Evolutionary conservation across 2,113 vertebrate species (phyloP).

Genomic region (Probosciger aterrimus): DNA sequence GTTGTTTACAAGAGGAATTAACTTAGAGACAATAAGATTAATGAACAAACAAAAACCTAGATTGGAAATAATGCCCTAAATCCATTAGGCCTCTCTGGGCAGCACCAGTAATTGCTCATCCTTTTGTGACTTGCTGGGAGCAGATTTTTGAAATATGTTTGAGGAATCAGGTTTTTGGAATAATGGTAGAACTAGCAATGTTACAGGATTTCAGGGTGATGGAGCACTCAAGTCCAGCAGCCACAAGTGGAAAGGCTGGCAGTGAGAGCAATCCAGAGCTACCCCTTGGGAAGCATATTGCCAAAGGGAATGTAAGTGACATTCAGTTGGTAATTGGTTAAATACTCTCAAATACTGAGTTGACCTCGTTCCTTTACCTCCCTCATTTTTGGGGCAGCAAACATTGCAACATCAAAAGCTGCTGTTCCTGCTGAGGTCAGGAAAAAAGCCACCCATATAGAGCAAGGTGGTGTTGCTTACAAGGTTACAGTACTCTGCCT

Average conservation of each 20-base stretch:
- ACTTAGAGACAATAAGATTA: not conserved
- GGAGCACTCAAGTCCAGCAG: not conserved
- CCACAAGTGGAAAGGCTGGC: not conserved
- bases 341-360: not conserved
- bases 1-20: not conserved
- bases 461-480: not conserved
- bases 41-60: not conserved
- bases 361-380: conserved; percentile 22
- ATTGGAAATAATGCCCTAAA: not conserved
- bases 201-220: not conserved
- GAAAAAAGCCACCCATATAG: not conserved
- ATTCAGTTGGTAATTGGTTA: not conserved
- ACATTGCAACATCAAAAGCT: conserved; percentile 8
- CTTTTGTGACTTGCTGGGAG: not conserved
- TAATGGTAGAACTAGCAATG: not conserved
- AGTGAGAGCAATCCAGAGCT: not conserved
- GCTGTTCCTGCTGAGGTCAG: not conserved
- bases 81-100: not conserved
- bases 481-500: not conserved
- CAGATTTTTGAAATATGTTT: not conserved
- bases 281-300: not conserved
- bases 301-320: not conserved
- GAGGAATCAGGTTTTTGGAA: not conserved
- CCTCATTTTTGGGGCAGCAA: conserved; percentile 12
- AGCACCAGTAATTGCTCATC: not conserved